These are phyloP conservation scores for Cremastinae sp. DNA, from an alignment of 2,888 invertebrate species.

Conservation along the genomic window DNA sequence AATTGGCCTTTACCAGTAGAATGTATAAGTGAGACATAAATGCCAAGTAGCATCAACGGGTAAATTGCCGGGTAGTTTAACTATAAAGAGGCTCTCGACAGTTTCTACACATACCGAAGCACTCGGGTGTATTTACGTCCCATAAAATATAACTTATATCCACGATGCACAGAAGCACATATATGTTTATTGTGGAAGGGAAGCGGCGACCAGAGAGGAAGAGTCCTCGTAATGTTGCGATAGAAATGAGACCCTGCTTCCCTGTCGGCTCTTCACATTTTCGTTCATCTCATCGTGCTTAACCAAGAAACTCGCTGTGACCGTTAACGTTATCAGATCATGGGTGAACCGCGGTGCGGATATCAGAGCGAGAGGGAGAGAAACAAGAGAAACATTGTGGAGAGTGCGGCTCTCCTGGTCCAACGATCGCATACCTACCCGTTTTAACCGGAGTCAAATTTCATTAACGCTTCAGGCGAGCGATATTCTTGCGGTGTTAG, in stretches of 20 bases:
- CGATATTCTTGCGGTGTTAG: conserved; percentile 61
- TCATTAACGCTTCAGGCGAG: conserved; percentile 60
- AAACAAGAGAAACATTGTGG: conserved; percentile 12
- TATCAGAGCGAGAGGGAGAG: conserved; percentile 32
- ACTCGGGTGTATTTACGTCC: background rate
- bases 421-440: conserved; percentile 42
- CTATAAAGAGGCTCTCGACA: conserved; percentile 37
- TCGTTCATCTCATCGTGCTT: conserved; percentile 43
- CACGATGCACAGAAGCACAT: background rate
- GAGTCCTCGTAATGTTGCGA: conserved; percentile 28
- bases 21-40: conserved; percentile 43
- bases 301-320: conserved; percentile 58
- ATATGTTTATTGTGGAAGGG: conserved; percentile 17
- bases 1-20: conserved; percentile 29
- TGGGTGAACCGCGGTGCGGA: conserved; percentile 53
- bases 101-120: conserved; percentile 9
- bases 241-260: conserved; percentile 33
- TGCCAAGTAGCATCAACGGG: conserved; percentile 42
- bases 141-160: background rate
- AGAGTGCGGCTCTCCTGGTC: conserved; percentile 43
- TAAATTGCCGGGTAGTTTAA: conserved; percentile 40
- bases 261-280: conserved; percentile 20
- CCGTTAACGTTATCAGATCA: conserved; percentile 58
- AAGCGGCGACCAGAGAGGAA: conserved; percentile 22
- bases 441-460: conserved; percentile 62